Evolutionary conservation across 23 tunicate species (phyloP).

Genomic region (Phallusia fumigata): DNA sequence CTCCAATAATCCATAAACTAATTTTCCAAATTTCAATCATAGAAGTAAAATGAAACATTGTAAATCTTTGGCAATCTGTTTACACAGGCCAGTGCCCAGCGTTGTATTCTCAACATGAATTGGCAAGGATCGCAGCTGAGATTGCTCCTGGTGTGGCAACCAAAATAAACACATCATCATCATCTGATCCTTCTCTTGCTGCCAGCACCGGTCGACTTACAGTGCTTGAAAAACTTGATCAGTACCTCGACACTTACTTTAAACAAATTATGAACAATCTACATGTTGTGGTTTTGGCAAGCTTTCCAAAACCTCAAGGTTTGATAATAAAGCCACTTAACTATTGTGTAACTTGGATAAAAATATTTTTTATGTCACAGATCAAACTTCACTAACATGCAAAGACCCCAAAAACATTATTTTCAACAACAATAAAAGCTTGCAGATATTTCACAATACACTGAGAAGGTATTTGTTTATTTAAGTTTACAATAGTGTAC

Average conservation of each 20-base stretch:
- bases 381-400: not conserved
- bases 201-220: slow-evolving; percentile 1
- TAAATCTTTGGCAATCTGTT: not conserved
- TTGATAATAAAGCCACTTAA: not conserved
- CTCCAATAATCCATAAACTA: too few species aligned
- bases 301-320: slow-evolving; percentile 50
- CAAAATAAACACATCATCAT: not conserved
- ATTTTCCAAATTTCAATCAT: too few species aligned
- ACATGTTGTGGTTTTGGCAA: slow-evolving; percentile 64
- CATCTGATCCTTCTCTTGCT: slow-evolving; percentile 12
- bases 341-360: not conserved
- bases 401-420: slow-evolving; percentile 18
- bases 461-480: slow-evolving; percentile 42
- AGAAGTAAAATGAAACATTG: not conserved
- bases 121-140: slow-evolving; percentile 69
- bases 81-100: slow-evolving; percentile 74
- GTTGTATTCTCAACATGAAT: slow-evolving; percentile 52
- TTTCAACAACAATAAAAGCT: slow-evolving; percentile 36
- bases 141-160: slow-evolving; percentile 25
- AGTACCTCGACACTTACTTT: slow-evolving; percentile 46
- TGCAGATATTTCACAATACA: slow-evolving; percentile 23
- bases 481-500: not conserved
- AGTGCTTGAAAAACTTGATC: slow-evolving; percentile 70
- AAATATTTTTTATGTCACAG: not conserved
- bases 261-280: slow-evolving; percentile 46